Base-by-base conservation (phyloP, 2,113 vertebrate species). In the Protomyctophum bolini region DNA sequence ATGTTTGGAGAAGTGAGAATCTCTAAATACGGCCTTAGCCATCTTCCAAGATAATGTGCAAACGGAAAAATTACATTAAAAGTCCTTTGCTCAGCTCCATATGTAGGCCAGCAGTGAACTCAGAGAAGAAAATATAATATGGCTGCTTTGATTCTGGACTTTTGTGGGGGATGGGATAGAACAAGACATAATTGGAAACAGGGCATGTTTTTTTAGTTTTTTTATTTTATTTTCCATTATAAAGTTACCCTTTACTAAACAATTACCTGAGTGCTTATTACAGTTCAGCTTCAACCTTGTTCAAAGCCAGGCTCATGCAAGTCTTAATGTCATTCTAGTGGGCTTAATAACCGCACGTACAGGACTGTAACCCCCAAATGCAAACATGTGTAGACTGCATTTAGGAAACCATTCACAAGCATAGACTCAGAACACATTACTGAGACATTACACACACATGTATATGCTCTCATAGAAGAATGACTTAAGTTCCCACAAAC, bases 151-250 rank as follows among this genome's bases (percentile, higher is more conserved):
- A 69, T 51, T 64, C 72, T 41, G 33, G 72, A 68, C 77, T 62
- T 50, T 49, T 14, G 80, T 68, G 84, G 33, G 88, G 85, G 87
- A 79, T 78, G 89, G 86, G 74, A 58, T 15, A 76, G 79, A 74
- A 71, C 4, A 5, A 75, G 65, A 63, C 70, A 63, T 89, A 91
- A 93, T 88, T 92, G 82, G 79, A 91, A 90, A 82, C 91, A 93
- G 89, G 65, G 63, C 56, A 83, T 91, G 88, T 88, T 89, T 91
- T 89, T 87, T 77, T 8, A 10, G 21, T 59, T 21, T 59, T 59
- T 73, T 72, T 66, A 15, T 59, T 47, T 89, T 89, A 78, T 85
- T 82, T 90, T 87, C 86, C 87, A 81, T 91, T 80, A 90, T 91
- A 88, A 92, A 90, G 65, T 80, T 83, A 81, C 84, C 76, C 87